Conservation (phyloP, 2,888 invertebrate species). For the Drosophila setosimentum region DNA sequence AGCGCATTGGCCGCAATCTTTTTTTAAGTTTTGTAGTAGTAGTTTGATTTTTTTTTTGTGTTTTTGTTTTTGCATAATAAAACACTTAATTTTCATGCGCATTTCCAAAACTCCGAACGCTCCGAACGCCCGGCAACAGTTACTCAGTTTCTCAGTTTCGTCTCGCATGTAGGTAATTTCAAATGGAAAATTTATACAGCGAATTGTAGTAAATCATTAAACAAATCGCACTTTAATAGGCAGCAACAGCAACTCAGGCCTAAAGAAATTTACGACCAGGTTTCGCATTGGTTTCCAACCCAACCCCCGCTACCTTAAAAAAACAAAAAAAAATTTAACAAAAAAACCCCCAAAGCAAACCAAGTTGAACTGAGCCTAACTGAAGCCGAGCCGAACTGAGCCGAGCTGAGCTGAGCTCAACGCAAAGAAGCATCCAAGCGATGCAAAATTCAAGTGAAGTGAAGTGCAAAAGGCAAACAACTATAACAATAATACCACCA, state of each 20-base stretch:
- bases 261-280: slow-evolving; percentile 68
- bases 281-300: slow-evolving; percentile 25
- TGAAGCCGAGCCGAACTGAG: slow-evolving; percentile 28
- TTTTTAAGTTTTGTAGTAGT: slow-evolving; percentile 29
- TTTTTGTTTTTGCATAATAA: slow-evolving; percentile 82
- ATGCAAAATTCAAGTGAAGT: slow-evolving; percentile 81
- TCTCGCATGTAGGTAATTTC: slow-evolving; percentile 76
- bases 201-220: slow-evolving; percentile 81
- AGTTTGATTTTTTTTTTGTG: slow-evolving; percentile 32
- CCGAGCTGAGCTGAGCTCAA: slow-evolving; percentile 28
- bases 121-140: slow-evolving; percentile 47
- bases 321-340: slow-evolving; percentile 29
- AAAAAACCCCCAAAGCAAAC: slow-evolving; percentile 42
- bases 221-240: slow-evolving; percentile 84
- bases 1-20: slow-evolving; percentile 44
- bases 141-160: slow-evolving; percentile 41
- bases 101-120: slow-evolving; percentile 70
- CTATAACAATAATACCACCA: slow-evolving; percentile 59
- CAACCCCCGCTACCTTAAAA: slow-evolving; percentile 6
- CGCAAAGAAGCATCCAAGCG: slow-evolving; percentile 74
- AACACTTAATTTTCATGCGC: slow-evolving; percentile 83
- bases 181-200: slow-evolving; percentile 81
- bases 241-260: slow-evolving; percentile 65
- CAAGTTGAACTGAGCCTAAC: slow-evolving; percentile 56
- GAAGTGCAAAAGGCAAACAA: slow-evolving; percentile 82